Evolutionary conservation across 2,888 invertebrate genomes (phyloP), one percentile per base, ranked within the genome.

Genomic region (Aporophyla nigra): DNA sequence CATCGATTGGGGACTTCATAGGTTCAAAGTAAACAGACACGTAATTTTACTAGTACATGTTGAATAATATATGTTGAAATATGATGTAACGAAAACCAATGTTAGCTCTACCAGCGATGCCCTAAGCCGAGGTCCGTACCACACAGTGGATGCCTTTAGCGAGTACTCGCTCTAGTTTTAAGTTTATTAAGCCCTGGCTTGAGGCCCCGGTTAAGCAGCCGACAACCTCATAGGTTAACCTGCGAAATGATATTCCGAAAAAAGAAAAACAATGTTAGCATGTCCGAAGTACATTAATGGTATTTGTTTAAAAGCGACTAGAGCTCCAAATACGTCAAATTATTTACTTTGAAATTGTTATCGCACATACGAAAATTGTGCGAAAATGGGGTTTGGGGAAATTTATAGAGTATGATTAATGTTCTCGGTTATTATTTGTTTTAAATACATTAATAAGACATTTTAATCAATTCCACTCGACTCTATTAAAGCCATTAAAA

Each of bases 261-360:
- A n/a, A n/a, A n/a, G n/a, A n/a, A n/a, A n/a, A n/a, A n/a, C n/a
- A n/a, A n/a, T n/a, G n/a, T n/a, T n/a, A n/a, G n/a, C n/a, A 81
- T 86, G 86, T 54, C 71, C 5, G 2, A 10, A 58, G 59, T 33
- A 51, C 73, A 85, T 86, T 71, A 70, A 65, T 80, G 68, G 76
- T 74, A 79, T 84, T 78, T 73, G 63, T 71, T 27, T 70, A 74
- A 62, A 82, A 51, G 68, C 67, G 46, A 59, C 58, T 75, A 27
- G 59, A 75, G 67, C 21, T n/a, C 46, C 49, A 87, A 87, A 87
- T 87, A 83, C 72, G 66, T 65, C 51, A 71, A 80, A 78, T 80
- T 71, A 80, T 76, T 71, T 78, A 83, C 76, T 53, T 40, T 65
- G 51, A 72, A 73, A 33, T 65, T 33, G 27, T 81, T 74, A 84